Evolutionary conservation across 2,113 vertebrate genomes (phyloP).

Genomic region (Reinhardtius hippoglossoides): DNA sequence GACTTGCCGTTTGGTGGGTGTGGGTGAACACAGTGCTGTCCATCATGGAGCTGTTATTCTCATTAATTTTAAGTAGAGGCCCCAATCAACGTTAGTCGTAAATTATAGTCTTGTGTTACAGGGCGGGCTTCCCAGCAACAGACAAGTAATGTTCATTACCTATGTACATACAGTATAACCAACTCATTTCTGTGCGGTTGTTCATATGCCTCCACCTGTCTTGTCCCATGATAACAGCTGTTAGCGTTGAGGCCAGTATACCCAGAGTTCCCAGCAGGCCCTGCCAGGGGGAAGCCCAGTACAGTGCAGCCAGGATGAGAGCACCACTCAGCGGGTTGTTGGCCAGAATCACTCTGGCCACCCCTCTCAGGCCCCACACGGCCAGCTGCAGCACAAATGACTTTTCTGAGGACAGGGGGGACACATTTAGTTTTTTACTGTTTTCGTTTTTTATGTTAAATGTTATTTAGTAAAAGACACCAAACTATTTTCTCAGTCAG

Average conservation of each 20-base stretch:
- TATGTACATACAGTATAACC: too few species aligned
- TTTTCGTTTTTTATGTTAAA: too few species aligned
- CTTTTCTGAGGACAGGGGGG: conserved; percentile 66
- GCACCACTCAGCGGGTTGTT: conserved; percentile 83
- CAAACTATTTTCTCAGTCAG: background rate
- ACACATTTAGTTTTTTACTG: background rate
- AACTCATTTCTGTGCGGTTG: background rate
- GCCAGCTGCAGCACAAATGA: conserved; percentile 74
- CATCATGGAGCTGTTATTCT: conserved; percentile 19
- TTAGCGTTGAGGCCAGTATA: conserved; percentile 76
- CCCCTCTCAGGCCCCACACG: conserved; percentile 77
- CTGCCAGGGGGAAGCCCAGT: conserved; percentile 81
- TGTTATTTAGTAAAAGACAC: too few species aligned
- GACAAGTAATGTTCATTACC: too few species aligned
- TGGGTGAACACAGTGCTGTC: background rate
- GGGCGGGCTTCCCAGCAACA: too few species aligned
- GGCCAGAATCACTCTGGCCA: conserved; percentile 78
- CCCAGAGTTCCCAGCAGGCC: conserved; percentile 78
- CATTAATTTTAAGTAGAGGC: conserved; percentile 21
- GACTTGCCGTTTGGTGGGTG: background rate
- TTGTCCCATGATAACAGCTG: conserved; percentile 77
- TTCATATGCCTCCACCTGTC: conserved; percentile 65
- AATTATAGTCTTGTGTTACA: conserved; percentile 5
- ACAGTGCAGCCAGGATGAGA: conserved; percentile 77
- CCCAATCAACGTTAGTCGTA: background rate